phyloP scores from a whole-genome alignment of 1,140 invertebrate species.

The Spodoptera frugiperda region DNA sequence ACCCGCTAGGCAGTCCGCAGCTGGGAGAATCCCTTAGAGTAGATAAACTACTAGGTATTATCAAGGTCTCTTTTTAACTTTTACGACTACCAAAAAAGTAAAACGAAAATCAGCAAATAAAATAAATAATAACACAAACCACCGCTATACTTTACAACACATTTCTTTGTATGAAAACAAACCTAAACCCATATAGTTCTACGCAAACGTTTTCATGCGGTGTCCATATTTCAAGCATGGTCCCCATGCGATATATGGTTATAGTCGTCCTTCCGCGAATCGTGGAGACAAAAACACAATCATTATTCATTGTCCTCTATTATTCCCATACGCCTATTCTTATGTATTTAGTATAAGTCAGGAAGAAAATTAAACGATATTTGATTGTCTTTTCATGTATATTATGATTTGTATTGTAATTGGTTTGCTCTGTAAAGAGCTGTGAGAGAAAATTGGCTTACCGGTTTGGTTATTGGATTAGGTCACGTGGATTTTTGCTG shows the following conservation, averaged over 20 bases:
- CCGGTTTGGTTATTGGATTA: background rate
- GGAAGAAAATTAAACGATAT: constrained; percentile 35
- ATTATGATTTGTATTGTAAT: constrained; percentile 33
- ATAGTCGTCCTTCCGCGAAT: constrained; percentile 43
- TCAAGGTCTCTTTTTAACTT: no score
- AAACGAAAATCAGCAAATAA: no score
- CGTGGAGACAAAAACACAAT: constrained; percentile 52
- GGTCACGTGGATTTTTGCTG: background rate
- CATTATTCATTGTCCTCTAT: constrained; percentile 48
- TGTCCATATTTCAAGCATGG: constrained; percentile 47
- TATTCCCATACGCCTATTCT: constrained; percentile 42
- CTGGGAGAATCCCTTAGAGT: no score
- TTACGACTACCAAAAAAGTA: no score
- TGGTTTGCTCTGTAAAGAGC: background rate
- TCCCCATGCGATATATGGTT: constrained; percentile 52
- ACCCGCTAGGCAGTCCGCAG: no score
- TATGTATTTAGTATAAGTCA: constrained; percentile 8
- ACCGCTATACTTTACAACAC: background rate
- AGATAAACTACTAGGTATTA: no score
- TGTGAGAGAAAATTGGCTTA: background rate
- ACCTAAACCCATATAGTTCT: constrained; percentile 11
- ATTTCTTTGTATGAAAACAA: background rate
- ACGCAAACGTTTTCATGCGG: constrained; percentile 31
- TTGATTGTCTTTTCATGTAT: constrained; percentile 39
- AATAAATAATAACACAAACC: background rate